Conservation (phyloP, 2,888 invertebrate genomes). For the Leptopterna dolabrata region DNA sequence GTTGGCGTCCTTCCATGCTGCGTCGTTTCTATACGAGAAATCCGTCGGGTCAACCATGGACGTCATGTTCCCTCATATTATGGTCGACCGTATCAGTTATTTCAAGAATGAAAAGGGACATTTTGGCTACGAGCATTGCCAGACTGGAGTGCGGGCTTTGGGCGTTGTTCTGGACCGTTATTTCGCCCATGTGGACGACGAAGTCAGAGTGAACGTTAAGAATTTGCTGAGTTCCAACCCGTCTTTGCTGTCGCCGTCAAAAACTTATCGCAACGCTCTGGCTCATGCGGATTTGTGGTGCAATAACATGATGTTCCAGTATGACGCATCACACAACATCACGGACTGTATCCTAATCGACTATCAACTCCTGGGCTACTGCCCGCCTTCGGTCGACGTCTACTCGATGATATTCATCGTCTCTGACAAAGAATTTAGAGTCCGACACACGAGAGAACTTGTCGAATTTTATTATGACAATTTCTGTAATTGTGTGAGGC, state of each 20-base stretch:
- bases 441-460: not conserved
- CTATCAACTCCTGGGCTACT: slow-evolving; percentile 41
- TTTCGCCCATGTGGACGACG: not conserved
- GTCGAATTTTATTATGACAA: slow-evolving; percentile 14
- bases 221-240: slow-evolving; percentile 28
- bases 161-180: slow-evolving; percentile 31
- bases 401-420: slow-evolving; percentile 36
- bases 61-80: slow-evolving; percentile 18
- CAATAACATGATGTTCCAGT: slow-evolving; percentile 46
- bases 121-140: slow-evolving; percentile 40
- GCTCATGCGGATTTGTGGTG: slow-evolving; percentile 34
- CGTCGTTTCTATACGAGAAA: slow-evolving; percentile 43
- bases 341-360: slow-evolving; percentile 22
- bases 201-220: slow-evolving; percentile 18
- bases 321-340: not conserved
- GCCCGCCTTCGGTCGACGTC: slow-evolving; percentile 41
- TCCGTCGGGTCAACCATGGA: not conserved
- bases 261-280: slow-evolving; percentile 7
- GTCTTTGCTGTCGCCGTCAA: not conserved
- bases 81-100: slow-evolving; percentile 10
- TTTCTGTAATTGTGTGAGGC: not conserved
- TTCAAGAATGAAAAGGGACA: slow-evolving; percentile 48
- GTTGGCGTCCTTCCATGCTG: slow-evolving; percentile 28
- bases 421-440: slow-evolving; percentile 1
- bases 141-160: slow-evolving; percentile 32